A percentile compares a stretch with the other conserved stretches of the same genome.
phyloP scores from a whole-genome alignment of 2,888 invertebrate species.

The Dioctria linearis region DNA sequence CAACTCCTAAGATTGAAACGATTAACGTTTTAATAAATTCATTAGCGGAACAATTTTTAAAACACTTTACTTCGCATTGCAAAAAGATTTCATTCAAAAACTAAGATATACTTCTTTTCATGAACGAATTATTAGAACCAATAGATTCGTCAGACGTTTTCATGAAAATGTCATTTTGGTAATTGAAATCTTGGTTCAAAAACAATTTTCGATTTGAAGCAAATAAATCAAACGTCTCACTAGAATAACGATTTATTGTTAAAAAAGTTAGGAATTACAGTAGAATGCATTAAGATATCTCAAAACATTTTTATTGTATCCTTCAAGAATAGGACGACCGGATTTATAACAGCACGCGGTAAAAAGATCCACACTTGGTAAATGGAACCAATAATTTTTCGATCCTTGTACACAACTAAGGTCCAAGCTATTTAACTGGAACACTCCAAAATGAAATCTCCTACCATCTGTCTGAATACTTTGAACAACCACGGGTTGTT shows the following conservation, averaged over 20 bases:
- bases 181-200: too few species aligned
- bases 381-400: constrained; percentile 88
- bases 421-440: constrained; percentile 87
- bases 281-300: constrained; percentile 86
- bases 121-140: too few species aligned
- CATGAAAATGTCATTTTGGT: too few species aligned
- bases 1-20: too few species aligned
- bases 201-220: too few species aligned
- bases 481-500: constrained; percentile 86
- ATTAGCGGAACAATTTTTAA: too few species aligned
- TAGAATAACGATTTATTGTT: not conserved
- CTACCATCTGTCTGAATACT: constrained; percentile 86
- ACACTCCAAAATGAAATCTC: constrained; percentile 84
- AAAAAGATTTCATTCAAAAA: too few species aligned
- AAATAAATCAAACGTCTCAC: too few species aligned
- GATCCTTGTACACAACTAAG: constrained; percentile 74
- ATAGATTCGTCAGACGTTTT: too few species aligned
- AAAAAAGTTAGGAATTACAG: constrained; percentile 72
- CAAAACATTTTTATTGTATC: constrained; percentile 86
- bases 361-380: constrained; percentile 77
- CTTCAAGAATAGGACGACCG: constrained; percentile 78
- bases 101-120: too few species aligned
- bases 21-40: too few species aligned
- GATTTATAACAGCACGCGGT: constrained; percentile 76
- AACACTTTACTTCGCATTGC: too few species aligned